Base-by-base conservation (phyloP, 2,888 invertebrate genomes). In the Machimus rusticus region DNA sequence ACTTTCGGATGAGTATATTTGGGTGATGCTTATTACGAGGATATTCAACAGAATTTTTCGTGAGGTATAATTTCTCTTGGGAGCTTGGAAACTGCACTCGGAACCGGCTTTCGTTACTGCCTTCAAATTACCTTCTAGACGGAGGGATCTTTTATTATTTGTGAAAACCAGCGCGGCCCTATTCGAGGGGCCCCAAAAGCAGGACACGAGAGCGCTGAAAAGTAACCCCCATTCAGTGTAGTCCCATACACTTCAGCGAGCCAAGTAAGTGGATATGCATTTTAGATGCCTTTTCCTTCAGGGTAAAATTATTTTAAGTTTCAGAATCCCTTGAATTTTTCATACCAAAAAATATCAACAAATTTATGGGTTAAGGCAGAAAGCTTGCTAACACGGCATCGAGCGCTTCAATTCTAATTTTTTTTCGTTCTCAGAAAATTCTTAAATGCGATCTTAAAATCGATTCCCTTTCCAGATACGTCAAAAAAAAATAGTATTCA, bases 241-340 rank as follows among this genome's bases (percentile, higher is more conserved):
- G 55, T 55, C 81, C 51, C 4, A 81, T 16, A 43, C 19, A 39
- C 23, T 51, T 6, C 31, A 81, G 51, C 19, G 9, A 28, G 23
- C 66, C 51, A 23, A 51, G 79, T 51, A 84, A 84, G 66, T 51
- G 81, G 66, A 37, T 66, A 84, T 84, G 82, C 82, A 84, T 84
- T 84, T 84, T 84, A 84, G 57, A 84, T 84, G 82, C 66, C 82
- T n/a, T 84, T 79, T 66, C 82, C 82, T 84, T 66, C 23, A 37
- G 82, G 82, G 66, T 31, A 14, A 84, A 84, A 84, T 84, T 84
- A 84, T 84, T 84, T 84, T 84, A 84, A 84, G 57, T 84, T 84
- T n/a, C 66, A 66, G 82, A 84, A 66, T 37, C 37, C 82, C 46
- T 46, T 84, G 39, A 57, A 84, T 84, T 66, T 84, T 84, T 84